These are phyloP conservation scores for Pelagia noctiluca DNA, from an alignment of 30 jellyfish, hydroid and myxozoan species.

Conservation along the genomic window DNA sequence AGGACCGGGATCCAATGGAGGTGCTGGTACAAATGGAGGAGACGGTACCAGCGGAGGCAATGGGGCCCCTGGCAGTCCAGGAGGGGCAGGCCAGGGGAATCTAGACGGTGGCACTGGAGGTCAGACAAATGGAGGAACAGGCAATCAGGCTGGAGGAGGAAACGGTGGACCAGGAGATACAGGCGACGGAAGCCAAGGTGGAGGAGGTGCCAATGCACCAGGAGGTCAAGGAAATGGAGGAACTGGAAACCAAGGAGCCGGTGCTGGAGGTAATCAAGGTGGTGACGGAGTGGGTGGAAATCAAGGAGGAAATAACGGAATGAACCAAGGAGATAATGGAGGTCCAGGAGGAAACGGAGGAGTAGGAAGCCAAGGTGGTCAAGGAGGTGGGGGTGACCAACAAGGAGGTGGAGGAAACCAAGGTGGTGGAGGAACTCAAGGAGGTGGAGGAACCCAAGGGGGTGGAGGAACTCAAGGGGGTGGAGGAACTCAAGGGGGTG, in stretches of 20 bases:
- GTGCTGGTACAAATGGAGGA: not conserved
- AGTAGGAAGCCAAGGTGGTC: constrained; percentile 26
- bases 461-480: not conserved
- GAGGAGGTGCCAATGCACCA: constrained; percentile 22
- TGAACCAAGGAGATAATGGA: not conserved
- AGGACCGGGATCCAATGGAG: no score
- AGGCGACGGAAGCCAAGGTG: constrained; percentile 25
- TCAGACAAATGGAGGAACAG: constrained; percentile 27
- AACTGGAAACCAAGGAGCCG: not conserved
- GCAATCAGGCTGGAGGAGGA: constrained; percentile 16
- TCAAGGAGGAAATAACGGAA: not conserved
- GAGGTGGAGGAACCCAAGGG: not conserved
- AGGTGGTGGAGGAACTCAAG: not conserved
- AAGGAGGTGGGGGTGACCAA: constrained; percentile 28
- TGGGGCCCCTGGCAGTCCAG: constrained; percentile 20
- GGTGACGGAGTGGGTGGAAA: not conserved
- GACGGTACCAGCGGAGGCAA: not conserved
- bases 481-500: constrained; percentile 6
- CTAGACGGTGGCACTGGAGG: constrained; percentile 44
- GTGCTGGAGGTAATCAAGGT: not conserved
- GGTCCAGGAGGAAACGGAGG: not conserved
- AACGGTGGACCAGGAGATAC: constrained; percentile 32
- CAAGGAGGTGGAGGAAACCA: constrained; percentile 17
- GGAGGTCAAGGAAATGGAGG: constrained; percentile 14
- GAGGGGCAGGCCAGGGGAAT: constrained; percentile 31